Conservation (phyloP, 2,888 invertebrate genomes). For the Hipparchia semele region DNA sequence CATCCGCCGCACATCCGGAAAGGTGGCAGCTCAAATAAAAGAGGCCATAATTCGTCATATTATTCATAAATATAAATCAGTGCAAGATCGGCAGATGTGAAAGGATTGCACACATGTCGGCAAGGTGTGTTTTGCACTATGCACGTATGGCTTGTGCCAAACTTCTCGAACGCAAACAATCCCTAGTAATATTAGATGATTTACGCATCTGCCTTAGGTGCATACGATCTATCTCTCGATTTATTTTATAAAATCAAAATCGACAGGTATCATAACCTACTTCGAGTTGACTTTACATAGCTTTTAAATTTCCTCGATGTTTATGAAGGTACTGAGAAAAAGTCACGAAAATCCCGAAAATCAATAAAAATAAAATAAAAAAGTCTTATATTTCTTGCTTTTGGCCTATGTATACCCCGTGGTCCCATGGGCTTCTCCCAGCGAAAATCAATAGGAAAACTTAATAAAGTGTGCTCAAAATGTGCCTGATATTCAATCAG, state of each 20-base stretch:
- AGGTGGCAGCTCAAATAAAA: slow-evolving; percentile 77
- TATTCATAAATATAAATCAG: slow-evolving; percentile 81
- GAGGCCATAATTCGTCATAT: slow-evolving; percentile 80
- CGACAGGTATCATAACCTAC: not conserved
- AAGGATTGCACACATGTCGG: slow-evolving; percentile 80
- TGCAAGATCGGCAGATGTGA: slow-evolving; percentile 77
- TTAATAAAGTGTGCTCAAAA: too few species aligned
- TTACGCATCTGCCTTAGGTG: slow-evolving; percentile 57
- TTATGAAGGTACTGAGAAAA: too few species aligned
- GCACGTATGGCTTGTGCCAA: slow-evolving; percentile 73
- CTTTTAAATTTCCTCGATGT: too few species aligned
- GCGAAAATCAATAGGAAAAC: too few species aligned
- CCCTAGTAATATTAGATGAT: slow-evolving; percentile 49
- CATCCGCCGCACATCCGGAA: slow-evolving; percentile 80
- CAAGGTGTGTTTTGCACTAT: slow-evolving; percentile 64
- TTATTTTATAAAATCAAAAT: not conserved
- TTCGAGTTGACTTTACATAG: too few species aligned
- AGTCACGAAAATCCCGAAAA: too few species aligned
- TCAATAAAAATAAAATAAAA: too few species aligned
- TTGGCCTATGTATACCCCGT: too few species aligned
- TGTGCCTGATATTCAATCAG: too few species aligned
- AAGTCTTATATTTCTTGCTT: too few species aligned
- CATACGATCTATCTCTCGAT: slow-evolving; percentile 11
- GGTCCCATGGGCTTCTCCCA: too few species aligned
- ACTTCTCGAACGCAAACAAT: slow-evolving; percentile 62